phyloP scores from a whole-genome alignment of 2,888 invertebrate genomes.

The Diaphora mendica region DNA sequence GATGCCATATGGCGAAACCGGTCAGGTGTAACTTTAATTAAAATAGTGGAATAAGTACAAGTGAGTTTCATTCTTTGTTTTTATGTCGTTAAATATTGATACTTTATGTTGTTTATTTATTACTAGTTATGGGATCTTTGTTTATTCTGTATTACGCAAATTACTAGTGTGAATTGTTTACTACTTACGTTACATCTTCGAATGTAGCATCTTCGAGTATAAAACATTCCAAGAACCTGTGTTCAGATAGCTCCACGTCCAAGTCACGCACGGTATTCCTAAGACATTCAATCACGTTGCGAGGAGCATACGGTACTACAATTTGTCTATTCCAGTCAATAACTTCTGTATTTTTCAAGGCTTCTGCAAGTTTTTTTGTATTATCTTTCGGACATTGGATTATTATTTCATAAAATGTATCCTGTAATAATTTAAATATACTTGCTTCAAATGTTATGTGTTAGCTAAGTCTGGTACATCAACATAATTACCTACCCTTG shows the following conservation, averaged over 20 bases:
- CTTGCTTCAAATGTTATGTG: not conserved
- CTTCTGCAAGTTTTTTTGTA: slow-evolving; percentile 57
- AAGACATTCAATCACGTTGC: slow-evolving; percentile 55
- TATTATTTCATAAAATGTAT: slow-evolving; percentile 60
- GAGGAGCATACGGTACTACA: slow-evolving; percentile 52
- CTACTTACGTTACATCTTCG: slow-evolving; percentile 53
- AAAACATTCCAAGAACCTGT: slow-evolving; percentile 45
- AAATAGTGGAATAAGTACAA: too few relatives aligned
- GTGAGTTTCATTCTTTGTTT: too few relatives aligned
- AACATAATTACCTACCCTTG: not conserved
- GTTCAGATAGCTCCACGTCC: slow-evolving; percentile 37
- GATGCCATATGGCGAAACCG: too few relatives aligned
- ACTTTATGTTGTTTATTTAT: too few relatives aligned
- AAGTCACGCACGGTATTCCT: slow-evolving; percentile 41
- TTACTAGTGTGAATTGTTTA: not conserved
- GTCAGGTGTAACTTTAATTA: too few relatives aligned
- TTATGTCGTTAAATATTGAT: too few relatives aligned
- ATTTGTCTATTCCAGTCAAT: slow-evolving; percentile 62
- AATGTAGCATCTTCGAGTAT: slow-evolving; percentile 50
- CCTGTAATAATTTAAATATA: slow-evolving; percentile 49
- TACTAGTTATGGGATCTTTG: too few relatives aligned
- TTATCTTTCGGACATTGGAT: slow-evolving; percentile 62
- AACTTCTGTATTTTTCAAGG: slow-evolving; percentile 59
- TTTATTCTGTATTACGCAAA: too few relatives aligned
- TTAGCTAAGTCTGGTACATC: not conserved